A percentile compares a stretch with the other conserved stretches of the same genome.
Conservation (phyloP, 1,140 invertebrate genomes). For the Drosophila miranda region DNA sequence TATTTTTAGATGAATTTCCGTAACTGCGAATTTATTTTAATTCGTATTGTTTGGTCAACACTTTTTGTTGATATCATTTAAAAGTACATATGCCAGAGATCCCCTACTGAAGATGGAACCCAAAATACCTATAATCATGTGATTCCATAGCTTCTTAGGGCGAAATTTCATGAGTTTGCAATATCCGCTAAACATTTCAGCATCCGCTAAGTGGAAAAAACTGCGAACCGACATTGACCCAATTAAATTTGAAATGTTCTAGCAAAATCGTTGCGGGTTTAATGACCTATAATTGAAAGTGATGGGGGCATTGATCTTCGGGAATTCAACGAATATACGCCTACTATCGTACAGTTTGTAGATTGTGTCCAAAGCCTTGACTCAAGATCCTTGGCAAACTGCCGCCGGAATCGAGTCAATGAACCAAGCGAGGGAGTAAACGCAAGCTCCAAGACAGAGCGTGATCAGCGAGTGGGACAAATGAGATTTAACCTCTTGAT, state of each 20-base stretch:
- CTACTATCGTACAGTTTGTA: conserved; percentile 1
- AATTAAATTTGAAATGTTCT: conserved; percentile 48
- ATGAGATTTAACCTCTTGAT: conserved; percentile 24
- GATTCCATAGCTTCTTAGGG: conserved; percentile 1
- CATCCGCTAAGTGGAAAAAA: conserved; percentile 39
- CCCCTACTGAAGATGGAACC: too few species aligned
- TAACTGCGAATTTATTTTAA: conserved; percentile 33
- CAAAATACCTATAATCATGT: conserved; percentile 9
- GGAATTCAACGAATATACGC: conserved; percentile 5
- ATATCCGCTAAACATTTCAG: conserved; percentile 29
- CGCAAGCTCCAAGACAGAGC: conserved; percentile 3
- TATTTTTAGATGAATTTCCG: conserved; percentile 42
- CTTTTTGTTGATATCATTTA: conserved; percentile 15
- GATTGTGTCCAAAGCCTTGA: conserved; percentile 18
- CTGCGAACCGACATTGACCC: conserved; percentile 61
- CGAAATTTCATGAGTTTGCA: conserved; percentile 11
- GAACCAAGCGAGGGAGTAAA: conserved; percentile 24
- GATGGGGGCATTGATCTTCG: conserved; percentile 18
- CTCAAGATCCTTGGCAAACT: conserved; percentile 15
- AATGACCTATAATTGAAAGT: conserved; percentile 52
- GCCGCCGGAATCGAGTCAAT: background rate
- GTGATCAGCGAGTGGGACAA: conserved; percentile 3
- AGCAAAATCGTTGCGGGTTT: conserved; percentile 41
- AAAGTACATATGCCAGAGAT: conserved; percentile 9
- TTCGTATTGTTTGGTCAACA: conserved; percentile 13